A percentile compares a stretch with the other conserved stretches of the same genome.
phyloP scores from a whole-genome alignment of 2,113 vertebrate genomes.

The Sisor rabdophorus region DNA sequence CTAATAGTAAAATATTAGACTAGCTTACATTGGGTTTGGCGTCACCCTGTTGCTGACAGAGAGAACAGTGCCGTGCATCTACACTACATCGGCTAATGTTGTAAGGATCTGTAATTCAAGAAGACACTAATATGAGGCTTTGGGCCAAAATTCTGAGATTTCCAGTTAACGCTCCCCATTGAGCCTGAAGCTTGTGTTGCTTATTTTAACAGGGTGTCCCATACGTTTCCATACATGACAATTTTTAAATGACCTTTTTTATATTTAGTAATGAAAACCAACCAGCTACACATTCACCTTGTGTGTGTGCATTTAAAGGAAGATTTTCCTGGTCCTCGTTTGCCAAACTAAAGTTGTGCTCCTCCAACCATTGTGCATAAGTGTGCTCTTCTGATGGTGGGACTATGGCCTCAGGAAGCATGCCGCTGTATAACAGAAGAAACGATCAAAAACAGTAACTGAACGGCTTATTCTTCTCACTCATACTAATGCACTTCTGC shows the following conservation, averaged over 20 bases:
- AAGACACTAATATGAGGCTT: background rate
- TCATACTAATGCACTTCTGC: too few species aligned
- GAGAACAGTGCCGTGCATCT: slow-evolving; percentile 78
- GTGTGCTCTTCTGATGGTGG: slow-evolving; percentile 86
- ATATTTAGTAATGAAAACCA: background rate
- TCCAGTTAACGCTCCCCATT: too few species aligned
- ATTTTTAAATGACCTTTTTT: too few species aligned
- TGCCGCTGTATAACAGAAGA: slow-evolving; percentile 65
- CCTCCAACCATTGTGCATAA: slow-evolving; percentile 83
- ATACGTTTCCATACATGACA: too few species aligned
- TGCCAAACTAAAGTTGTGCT: slow-evolving; percentile 57
- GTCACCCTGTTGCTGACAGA: slow-evolving; percentile 82
- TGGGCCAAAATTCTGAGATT: background rate
- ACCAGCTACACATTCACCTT: background rate
- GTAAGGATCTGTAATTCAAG: slow-evolving; percentile 49
- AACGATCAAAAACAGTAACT: background rate
- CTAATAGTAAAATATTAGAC: background rate
- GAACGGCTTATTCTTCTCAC: too few species aligned
- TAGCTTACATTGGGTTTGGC: slow-evolving; percentile 72
- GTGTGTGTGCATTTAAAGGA: slow-evolving; percentile 52
- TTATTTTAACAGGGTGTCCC: background rate
- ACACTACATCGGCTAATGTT: slow-evolving; percentile 14
- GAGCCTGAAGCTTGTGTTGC: background rate
- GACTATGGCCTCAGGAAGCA: slow-evolving; percentile 81
- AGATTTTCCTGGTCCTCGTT: slow-evolving; percentile 25